Evolutionary conservation across 2,113 vertebrate genomes (phyloP), one percentile per base, ranked within the genome.

Genomic region (Gyps fulvus): DNA sequence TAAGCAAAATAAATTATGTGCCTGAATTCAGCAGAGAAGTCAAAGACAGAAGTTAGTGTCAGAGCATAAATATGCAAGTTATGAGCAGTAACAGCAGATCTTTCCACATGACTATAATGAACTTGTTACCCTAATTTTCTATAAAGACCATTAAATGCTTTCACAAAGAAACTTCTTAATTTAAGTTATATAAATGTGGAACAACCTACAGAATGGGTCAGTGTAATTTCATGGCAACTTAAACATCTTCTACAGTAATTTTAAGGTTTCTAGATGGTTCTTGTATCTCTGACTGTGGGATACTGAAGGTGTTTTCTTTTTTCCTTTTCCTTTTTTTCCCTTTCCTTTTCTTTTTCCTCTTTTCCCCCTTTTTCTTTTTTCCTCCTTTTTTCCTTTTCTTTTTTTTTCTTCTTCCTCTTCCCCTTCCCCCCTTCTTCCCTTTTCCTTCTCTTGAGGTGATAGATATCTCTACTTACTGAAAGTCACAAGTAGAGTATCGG

Each of bases 311-410:
- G 10, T 22, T 32, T 6, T 62, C 6, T 29, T 59, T 5, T 32
- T 5, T 11, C 11, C 13, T 31, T 83, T 15, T 8, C 10, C 14
- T 15, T 40, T 25, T 31, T 25, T 8, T 6, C 36, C 36, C n/a
- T 16, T 31, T 8, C 4, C 2, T 15, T 12, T 71, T 9, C 4
- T 1, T 54, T 6, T 34, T 8, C 9, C 19, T 1, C 7, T 14
- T n/a, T 32, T 14, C 4, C 7, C 2, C 1, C 8, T 26, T 8
- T 42, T 1, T 2, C 4, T 5, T 7, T 13, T 49, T 16, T 31
- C 43, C 8, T 6, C 5, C 9, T 2, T 11, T 13, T 50, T 18
- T 8, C 2, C 6, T 11, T 10, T 42, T 11, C 4, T 10, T 34
- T 9, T 26, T n/a, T 67, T 47, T n/a, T 20, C 8, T 22, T 9